phyloP scores from a whole-genome alignment of 1,140 invertebrate species.

The Danaus melanippus region DNA sequence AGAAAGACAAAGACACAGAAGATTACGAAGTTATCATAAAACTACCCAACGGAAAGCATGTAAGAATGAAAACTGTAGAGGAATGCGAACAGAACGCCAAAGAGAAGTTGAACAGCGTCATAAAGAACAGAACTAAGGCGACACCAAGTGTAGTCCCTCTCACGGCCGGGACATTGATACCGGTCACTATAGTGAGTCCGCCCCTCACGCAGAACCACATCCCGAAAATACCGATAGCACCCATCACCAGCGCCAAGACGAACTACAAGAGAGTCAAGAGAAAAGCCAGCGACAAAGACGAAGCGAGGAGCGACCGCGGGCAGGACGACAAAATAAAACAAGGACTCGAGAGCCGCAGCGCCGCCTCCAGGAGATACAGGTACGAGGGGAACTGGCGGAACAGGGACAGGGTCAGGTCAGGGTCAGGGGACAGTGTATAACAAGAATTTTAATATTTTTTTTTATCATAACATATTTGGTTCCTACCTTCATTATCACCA shows the following conservation, averaged over 20 bases:
- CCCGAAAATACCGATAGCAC: slow-evolving; percentile 39
- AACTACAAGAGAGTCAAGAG: slow-evolving; percentile 24
- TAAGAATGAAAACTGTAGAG: slow-evolving; percentile 49
- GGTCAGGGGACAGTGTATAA: too few relatives aligned
- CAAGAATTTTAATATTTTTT: too few relatives aligned
- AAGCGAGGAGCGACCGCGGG: slow-evolving; percentile 7
- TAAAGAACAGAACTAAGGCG: slow-evolving; percentile 37
- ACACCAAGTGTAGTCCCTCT: slow-evolving; percentile 31
- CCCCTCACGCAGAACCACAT: slow-evolving; percentile 9
- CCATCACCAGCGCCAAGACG: slow-evolving; percentile 16
- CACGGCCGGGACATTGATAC: slow-evolving; percentile 41
- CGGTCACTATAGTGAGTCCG: slow-evolving; percentile 40
- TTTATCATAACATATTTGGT: too few relatives aligned
- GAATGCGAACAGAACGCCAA: slow-evolving; percentile 37
- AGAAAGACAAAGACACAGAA: slow-evolving; percentile 20
- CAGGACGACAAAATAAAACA: slow-evolving; percentile 2
- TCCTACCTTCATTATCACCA: too few relatives aligned
- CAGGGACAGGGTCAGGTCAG: too few relatives aligned
- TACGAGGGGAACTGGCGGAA: slow-evolving; percentile 9
- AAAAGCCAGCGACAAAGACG: slow-evolving; percentile 11
- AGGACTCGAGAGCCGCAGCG: slow-evolving; percentile 33
- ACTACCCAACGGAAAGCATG: slow-evolving; percentile 44
- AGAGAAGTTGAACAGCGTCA: slow-evolving; percentile 41
- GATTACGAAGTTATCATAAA: slow-evolving; percentile 56
- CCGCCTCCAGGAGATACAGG: slow-evolving; percentile 56